Evolutionary conservation across 2,888 invertebrate genomes (phyloP), one percentile per base, ranked within the genome.

Genomic region (Agrilus biguttatus): DNA sequence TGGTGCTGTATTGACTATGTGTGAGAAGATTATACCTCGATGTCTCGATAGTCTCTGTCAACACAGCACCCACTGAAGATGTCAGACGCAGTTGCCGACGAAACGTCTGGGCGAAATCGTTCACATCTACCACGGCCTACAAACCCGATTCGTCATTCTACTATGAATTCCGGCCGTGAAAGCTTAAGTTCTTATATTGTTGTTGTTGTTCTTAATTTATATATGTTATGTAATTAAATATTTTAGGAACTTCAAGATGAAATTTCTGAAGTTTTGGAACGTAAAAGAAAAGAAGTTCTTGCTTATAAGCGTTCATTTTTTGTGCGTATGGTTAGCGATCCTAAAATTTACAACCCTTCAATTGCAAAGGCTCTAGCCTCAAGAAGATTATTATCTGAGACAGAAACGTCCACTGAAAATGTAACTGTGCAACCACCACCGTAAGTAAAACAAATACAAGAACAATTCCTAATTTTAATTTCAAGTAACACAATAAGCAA

Each of bases 301-400:
- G 87, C 88, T 8, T 85, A 91, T 66, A 91, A 92, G 67, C 78
- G 95, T 41, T 91, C 92, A 12, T 93, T 93, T 75, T 92, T 95
- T 68, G 95, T 95, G 44, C 85, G 95, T 40, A 95, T 95, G 95
- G 93, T 92, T 49, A 89, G 89, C 64, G 95, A 95, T 72, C 93
- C 95, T 2, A 95, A 93, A 68, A 86, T 95, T 57, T 91, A 91
- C 72, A 90, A 91, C 69, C 90, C 91, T 32, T 86, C 87, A 47
- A 90, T 91, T 58, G 83, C 80, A 61, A 83, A 83, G 66, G 75
- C 80, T 1, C 73, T 81, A 39, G 77, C 82, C 39, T 75, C 78
- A 3, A 68, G 76, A 44, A 67, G 74, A 19, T 71, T 74, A 37
- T 70, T 74, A 1, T 66, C 66, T 37, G 72, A 74, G 12, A 72